Conservation (phyloP, 1,140 invertebrate genomes). For the Polypedilum vanderplanki region DNA sequence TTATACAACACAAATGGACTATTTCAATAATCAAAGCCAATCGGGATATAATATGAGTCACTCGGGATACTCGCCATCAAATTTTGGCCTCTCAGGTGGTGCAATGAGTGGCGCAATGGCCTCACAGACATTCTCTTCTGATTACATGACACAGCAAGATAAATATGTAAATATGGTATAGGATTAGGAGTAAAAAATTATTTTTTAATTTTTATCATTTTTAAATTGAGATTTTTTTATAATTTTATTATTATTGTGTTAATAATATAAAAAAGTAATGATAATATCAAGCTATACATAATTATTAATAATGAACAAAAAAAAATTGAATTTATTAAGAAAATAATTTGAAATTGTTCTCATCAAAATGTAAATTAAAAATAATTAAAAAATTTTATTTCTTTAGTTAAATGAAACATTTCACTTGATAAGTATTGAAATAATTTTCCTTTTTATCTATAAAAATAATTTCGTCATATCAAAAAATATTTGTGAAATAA, state of each 20-base stretch:
- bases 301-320: too few species aligned
- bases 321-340: too few species aligned
- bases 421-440: too few species aligned
- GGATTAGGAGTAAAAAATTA: constrained; percentile 40
- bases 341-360: too few species aligned
- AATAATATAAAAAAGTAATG: too few species aligned
- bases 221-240: background rate
- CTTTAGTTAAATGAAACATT: too few species aligned
- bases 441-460: too few species aligned
- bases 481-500: too few species aligned
- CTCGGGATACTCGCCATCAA: constrained; percentile 41
- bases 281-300: too few species aligned
- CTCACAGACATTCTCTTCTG: constrained; percentile 43
- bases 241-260: background rate
- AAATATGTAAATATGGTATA: constrained; percentile 45
- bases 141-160: constrained; percentile 45
- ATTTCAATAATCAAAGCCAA: constrained; percentile 51
- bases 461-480: too few species aligned
- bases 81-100: constrained; percentile 41
- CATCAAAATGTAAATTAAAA: too few species aligned
- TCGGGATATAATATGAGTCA: constrained; percentile 44
- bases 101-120: constrained; percentile 41
- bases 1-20: constrained; percentile 55
- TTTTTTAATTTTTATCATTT: background rate
- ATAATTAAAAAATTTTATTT: too few species aligned